Evolutionary conservation across 2,113 vertebrate genomes (phyloP).

Genomic region (Hipposideros armiger): DNA sequence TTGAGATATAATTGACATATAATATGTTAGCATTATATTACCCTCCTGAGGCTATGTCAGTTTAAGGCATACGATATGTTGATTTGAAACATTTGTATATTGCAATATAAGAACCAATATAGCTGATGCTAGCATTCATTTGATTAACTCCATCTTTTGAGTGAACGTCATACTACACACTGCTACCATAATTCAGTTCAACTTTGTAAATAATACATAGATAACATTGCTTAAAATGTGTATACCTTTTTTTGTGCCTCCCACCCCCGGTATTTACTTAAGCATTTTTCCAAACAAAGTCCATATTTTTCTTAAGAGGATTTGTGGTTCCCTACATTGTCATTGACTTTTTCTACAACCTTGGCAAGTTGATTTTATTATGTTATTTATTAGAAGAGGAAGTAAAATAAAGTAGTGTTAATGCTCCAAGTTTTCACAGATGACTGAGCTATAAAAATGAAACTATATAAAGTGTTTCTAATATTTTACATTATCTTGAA

Average conservation of each 20-base stretch:
- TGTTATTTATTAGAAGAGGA: slow-evolving; percentile 52
- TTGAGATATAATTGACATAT: background rate
- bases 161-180: no score
- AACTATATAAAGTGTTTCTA: background rate
- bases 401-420: background rate
- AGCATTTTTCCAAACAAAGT: background rate
- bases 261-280: background rate
- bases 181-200: no score
- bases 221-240: no score
- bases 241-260: no score
- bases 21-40: background rate
- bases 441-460: slow-evolving; percentile 19
- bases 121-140: background rate
- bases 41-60: background rate
- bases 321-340: background rate
- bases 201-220: no score
- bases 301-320: background rate
- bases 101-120: background rate
- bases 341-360: slow-evolving; percentile 22
- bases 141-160: no score
- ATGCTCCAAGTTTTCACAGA: background rate
- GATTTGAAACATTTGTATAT: background rate
- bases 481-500: slow-evolving; percentile 47
- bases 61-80: background rate
- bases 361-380: background rate